Conservation (phyloP, 2,113 vertebrate species). For the Lophochroa leadbeateri region DNA sequence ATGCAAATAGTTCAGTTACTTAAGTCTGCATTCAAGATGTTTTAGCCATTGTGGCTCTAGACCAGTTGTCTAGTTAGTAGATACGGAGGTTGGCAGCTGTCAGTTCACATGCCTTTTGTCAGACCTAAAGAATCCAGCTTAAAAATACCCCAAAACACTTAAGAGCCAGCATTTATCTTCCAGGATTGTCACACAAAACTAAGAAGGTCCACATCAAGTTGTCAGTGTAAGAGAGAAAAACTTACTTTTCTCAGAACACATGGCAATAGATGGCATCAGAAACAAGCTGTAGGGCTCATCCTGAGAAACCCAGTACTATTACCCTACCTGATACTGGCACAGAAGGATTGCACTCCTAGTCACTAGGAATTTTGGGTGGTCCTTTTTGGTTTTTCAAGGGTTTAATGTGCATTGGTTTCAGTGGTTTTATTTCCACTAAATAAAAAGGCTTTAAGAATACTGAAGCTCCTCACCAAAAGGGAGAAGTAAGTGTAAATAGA, state of each 20-base stretch:
- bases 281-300: background rate
- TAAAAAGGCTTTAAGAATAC: background rate
- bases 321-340: background rate
- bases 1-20: constrained; percentile 23
- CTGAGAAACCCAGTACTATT: background rate
- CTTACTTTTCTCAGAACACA: background rate
- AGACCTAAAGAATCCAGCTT: background rate
- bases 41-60: background rate
- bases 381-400: background rate
- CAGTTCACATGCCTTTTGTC: background rate
- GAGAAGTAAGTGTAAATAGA: fast-evolving
- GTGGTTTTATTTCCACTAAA: background rate
- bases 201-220: background rate
- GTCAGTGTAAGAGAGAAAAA: background rate
- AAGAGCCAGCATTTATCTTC: background rate
- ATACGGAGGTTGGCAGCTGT: background rate
- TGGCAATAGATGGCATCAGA: background rate
- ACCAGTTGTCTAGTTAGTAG: background rate
- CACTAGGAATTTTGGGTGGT: background rate
- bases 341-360: background rate
- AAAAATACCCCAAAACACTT: background rate
- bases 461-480: background rate
- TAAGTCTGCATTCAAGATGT: background rate
- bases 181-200: background rate
- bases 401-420: background rate